Evolutionary conservation across 1,140 invertebrate species (phyloP).

Genomic region (Bactericera cockerelli): DNA sequence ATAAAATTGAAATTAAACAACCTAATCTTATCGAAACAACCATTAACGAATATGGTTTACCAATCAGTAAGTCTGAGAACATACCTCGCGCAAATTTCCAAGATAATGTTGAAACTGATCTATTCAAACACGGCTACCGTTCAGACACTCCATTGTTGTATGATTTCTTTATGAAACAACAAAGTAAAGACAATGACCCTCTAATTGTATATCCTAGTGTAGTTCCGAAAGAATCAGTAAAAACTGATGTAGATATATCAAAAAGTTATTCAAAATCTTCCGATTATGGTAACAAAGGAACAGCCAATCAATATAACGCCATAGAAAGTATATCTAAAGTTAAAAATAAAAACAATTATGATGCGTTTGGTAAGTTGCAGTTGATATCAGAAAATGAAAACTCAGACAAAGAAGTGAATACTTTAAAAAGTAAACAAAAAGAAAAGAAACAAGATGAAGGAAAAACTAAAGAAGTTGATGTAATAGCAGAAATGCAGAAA

Average conservation of each 20-base stretch:
- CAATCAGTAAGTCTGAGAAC: too few relatives aligned
- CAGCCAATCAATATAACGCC: not conserved
- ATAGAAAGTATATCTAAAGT: too few relatives aligned
- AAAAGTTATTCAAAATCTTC: not conserved
- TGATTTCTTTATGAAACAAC: not conserved
- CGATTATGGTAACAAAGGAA: not conserved
- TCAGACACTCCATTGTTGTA: not conserved
- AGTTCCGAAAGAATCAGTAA: not conserved
- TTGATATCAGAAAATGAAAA: too few relatives aligned
- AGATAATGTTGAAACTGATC: too few relatives aligned
- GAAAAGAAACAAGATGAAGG: not conserved
- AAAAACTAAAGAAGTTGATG: not conserved
- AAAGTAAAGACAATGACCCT: not conserved
- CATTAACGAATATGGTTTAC: too few relatives aligned
- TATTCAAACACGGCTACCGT: too few relatives aligned
- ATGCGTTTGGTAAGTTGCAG: too few relatives aligned
- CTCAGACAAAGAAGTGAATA: too few relatives aligned
- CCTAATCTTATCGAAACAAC: too few relatives aligned
- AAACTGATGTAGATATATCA: not conserved
- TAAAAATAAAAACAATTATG: too few relatives aligned
- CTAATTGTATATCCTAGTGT: not conserved
- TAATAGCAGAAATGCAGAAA: not conserved
- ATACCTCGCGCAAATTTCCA: too few relatives aligned
- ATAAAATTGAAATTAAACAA: too few relatives aligned
- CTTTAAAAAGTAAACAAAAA: conserved; percentile 1